Evolutionary conservation across 2,797 vertebrate species (phyloP).

Genomic region (Anniella stebbinsi): DNA sequence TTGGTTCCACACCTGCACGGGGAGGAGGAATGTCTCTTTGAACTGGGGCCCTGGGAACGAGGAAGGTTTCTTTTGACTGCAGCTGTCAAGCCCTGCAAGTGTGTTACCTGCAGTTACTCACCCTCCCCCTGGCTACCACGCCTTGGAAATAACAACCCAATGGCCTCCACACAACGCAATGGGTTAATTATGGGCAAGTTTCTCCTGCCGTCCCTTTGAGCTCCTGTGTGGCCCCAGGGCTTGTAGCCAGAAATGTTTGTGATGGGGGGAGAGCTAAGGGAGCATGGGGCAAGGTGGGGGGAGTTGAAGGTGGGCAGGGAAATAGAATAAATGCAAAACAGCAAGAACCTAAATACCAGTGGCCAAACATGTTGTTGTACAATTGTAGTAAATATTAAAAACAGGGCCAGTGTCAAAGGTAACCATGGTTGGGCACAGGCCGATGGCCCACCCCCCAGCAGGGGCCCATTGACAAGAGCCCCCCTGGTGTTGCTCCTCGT

Average conservation of each 20-base stretch:
- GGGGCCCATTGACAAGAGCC: no score
- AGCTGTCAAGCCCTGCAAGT: background rate
- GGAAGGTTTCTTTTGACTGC: background rate
- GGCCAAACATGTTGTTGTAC: no score
- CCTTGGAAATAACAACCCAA: background rate
- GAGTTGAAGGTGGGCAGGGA: background rate
- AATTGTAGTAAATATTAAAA: background rate
- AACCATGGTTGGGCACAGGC: no score
- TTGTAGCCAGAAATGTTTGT: background rate
- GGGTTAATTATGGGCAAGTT: background rate
- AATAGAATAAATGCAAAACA: background rate
- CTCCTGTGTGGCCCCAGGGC: background rate
- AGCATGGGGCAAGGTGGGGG: background rate
- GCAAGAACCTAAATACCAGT: background rate
- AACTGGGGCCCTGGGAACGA: conserved; percentile 19
- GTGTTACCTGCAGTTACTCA: background rate
- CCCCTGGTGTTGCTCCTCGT: no score
- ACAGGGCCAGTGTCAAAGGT: no score
- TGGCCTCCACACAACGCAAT: background rate
- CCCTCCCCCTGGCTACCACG: background rate
- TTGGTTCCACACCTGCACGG: conserved; percentile 8
- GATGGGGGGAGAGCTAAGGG: background rate
- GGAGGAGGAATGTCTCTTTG: conserved; percentile 8
- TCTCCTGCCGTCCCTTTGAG: conserved; percentile 7
- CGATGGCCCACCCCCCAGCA: no score